Evolutionary conservation across 1,140 invertebrate genomes (phyloP).

Genomic region (Diabrotica undecimpunctata): DNA sequence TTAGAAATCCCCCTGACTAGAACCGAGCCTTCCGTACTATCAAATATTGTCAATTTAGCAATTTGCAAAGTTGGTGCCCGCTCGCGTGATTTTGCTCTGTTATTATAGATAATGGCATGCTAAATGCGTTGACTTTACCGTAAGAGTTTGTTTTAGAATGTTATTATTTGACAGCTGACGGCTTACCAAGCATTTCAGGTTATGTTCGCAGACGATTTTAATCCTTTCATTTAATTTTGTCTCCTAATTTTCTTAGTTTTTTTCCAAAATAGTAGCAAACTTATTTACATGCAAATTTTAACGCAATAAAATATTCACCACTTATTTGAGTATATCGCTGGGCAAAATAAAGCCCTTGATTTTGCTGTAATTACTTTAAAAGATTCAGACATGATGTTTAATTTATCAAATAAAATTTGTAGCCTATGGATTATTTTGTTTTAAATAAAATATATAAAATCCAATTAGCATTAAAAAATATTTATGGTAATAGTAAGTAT

Average conservation of each 20-base stretch:
- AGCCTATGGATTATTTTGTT: no score
- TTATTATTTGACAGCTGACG: conserved; percentile 43
- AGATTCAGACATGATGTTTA: neutral
- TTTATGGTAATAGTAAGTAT: no score
- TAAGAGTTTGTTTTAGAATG: conserved; percentile 38
- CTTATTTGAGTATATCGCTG: neutral
- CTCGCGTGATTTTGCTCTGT: conserved; percentile 35
- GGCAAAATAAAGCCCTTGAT: neutral
- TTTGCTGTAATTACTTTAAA: neutral
- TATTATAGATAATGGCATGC: conserved; percentile 45
- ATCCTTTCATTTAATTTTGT: conserved; percentile 8
- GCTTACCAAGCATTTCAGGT: conserved; percentile 31
- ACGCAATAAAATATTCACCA: neutral
- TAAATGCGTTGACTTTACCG: conserved; percentile 43
- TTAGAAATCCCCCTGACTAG: neutral
- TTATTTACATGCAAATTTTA: neutral
- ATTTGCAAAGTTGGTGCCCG: conserved; percentile 37
- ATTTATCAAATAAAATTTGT: neutral
- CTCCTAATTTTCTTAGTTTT: neutral
- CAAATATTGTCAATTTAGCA: conserved; percentile 45
- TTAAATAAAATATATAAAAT: no score
- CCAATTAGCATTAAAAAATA: no score
- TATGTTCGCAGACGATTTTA: conserved; percentile 19
- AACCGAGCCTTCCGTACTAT: conserved; percentile 22
- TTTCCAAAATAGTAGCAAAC: no score